Evolutionary conservation across 2,797 vertebrate genomes (phyloP).

Genomic region (Alcedo atthis): DNA sequence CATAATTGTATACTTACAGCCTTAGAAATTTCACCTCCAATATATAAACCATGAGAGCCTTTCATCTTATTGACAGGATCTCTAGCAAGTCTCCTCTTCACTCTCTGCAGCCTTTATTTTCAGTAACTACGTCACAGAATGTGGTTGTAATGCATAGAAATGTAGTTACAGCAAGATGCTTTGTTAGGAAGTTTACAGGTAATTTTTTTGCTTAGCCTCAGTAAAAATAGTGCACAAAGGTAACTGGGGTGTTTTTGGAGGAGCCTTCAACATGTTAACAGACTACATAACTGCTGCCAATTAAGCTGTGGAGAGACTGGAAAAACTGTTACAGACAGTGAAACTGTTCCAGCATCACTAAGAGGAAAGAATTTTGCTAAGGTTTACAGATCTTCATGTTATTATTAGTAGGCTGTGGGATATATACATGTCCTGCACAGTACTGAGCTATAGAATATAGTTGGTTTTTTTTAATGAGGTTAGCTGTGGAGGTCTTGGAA

Average conservation of each 20-base stretch:
- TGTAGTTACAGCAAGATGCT: not conserved
- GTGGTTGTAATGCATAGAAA: not conserved
- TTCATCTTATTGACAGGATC: not conserved
- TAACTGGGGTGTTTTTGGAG: not conserved
- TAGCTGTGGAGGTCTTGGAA: not conserved
- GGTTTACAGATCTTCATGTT: not conserved
- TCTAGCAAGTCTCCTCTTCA: not conserved
- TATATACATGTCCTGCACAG: not conserved
- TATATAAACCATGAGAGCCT: not conserved
- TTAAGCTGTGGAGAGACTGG: not conserved
- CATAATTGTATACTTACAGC: not conserved
- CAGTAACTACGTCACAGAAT: not conserved
- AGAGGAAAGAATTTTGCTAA: not conserved
- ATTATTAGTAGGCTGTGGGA: not conserved
- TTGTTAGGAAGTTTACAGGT: not conserved
- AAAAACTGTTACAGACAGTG: not conserved
- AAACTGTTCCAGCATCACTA: not conserved
- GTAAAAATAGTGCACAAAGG: not conserved
- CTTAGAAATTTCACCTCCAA: constrained; percentile 7
- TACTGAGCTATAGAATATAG: not conserved
- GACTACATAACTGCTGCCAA: not conserved
- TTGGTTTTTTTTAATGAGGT: too few relatives aligned
- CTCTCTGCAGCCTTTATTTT: not conserved
- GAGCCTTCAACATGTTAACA: not conserved
- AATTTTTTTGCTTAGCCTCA: not conserved